Conservation (phyloP, 1,140 invertebrate species). For the Wasmannia auropunctata region DNA sequence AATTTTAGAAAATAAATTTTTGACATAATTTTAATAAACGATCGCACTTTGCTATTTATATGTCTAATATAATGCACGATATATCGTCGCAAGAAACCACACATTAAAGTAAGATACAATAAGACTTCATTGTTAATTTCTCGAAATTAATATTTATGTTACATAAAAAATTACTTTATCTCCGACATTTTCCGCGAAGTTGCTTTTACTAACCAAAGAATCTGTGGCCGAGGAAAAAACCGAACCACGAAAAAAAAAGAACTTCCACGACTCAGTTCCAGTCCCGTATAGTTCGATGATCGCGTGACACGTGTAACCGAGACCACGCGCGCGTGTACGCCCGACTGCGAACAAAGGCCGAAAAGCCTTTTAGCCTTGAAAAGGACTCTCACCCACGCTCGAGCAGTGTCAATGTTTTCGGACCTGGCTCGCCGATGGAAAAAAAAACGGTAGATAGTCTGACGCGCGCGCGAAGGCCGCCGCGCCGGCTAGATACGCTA, state of each 20-base stretch:
- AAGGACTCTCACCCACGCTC: conserved; percentile 45
- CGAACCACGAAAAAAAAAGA: neutral
- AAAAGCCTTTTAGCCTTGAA: conserved; percentile 47
- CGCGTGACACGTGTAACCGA: conserved; percentile 4
- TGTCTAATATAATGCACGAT: neutral
- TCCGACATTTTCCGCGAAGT: neutral
- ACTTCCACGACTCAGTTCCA: neutral
- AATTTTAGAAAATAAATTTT: neutral
- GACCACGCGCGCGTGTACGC: conserved; percentile 6
- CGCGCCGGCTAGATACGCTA: conserved; percentile 9
- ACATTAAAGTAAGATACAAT: neutral
- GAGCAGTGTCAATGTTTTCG: conserved; percentile 51
- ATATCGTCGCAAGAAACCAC: neutral
- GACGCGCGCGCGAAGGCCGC: neutral
- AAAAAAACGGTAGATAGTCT: neutral
- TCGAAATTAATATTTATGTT: neutral
- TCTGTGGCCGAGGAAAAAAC: neutral
- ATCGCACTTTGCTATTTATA: neutral
- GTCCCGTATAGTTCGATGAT: conserved; percentile 3
- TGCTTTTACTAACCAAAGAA: neutral
- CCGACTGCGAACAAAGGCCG: conserved; percentile 34
- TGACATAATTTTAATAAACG: neutral
- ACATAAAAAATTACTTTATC: neutral
- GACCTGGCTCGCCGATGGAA: conserved; percentile 20
- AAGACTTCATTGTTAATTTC: neutral